Evolutionary conservation across 1,140 invertebrate genomes (phyloP).

Genomic region (Drosophila auraria): DNA sequence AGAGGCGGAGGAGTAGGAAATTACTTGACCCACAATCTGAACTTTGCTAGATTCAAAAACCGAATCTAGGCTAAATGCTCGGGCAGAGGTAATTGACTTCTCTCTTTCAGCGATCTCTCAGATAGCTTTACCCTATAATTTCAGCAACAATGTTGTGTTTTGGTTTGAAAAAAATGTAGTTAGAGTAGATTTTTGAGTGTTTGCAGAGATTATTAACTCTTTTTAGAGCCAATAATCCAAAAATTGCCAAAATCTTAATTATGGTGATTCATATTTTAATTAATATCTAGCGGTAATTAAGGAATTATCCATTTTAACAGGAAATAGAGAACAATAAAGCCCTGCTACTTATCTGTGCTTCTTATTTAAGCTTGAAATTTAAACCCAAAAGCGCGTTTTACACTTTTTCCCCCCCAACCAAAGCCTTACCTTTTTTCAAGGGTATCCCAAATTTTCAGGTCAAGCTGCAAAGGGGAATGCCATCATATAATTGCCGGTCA

Average conservation of each 20-base stretch:
- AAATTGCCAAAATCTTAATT: too few relatives aligned
- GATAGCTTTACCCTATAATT: conserved; percentile 25
- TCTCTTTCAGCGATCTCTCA: conserved; percentile 22
- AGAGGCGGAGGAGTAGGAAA: conserved; percentile 53
- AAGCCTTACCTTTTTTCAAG: conserved; percentile 1
- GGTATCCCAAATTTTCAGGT: conserved; percentile 24
- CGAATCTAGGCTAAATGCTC: conserved; percentile 70
- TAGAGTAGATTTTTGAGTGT: not conserved
- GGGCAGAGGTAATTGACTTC: conserved; percentile 49
- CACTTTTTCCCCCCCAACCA: not conserved
- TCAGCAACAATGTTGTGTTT: conserved; percentile 1
- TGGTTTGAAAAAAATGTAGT: not conserved
- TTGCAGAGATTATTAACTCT: not conserved
- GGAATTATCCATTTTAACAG: not conserved
- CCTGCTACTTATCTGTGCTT: not conserved
- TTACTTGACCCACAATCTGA: conserved; percentile 79
- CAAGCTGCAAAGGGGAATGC: conserved; percentile 24
- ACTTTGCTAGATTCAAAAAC: conserved; percentile 50
- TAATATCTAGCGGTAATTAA: not conserved
- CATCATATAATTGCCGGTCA: conserved; percentile 26
- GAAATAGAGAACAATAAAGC: not conserved
- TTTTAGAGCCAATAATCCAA: not conserved
- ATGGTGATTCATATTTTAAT: not conserved
- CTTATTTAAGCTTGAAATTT: not conserved
- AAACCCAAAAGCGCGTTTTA: too few relatives aligned